Evolutionary conservation across 1,140 invertebrate genomes (phyloP), one percentile per base, ranked within the genome.

Genomic region (Bombus affinis): DNA sequence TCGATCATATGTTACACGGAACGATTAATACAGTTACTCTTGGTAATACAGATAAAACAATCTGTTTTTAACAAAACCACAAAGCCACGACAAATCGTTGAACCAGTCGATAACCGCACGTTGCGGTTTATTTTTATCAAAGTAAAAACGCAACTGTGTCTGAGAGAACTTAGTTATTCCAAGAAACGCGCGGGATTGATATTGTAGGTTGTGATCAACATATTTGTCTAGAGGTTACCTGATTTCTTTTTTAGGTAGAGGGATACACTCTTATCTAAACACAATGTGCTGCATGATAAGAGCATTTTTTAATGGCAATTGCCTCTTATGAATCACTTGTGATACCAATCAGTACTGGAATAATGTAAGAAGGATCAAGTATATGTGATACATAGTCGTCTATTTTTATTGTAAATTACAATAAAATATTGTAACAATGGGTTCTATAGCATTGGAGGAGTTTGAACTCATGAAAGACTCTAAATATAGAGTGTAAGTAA

Each of bases 391-490:
- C 22, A 62, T 62, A 87, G 57, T 35, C 32, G 4, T 79, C 76
- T 65, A 78, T 71, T 79, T 87, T 81, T 72, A 85, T 75, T 68
- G 70, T 62, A 59, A 87, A 78, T 62, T 78, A 28, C 35, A 85
- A 66, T 35, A 85, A 2, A 62, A 74, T 35, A 79, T 32, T 28
- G 42, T 37, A 82, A 91, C 89, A 84, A 95, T 95, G 95, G 94
- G 95, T 72, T 95, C 95, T 28, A 96, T 96, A 22, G 94, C 95
- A 39, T 88, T 96, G 91, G 97, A 97, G 92, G 97, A 97, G 91
- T 97, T 96, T 91, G 97, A 97, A 88, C 94, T 97, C 15, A 96
- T 97, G 96, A 96, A 96, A 88, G 97, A 98, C 93, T 96, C 97
- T 12, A 98, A 98, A 93, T 98, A 98, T 94, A 96, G 97, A 90